These are phyloP conservation scores for Crypturellus tataupa DNA, from an alignment of 2,797 vertebrate genomes.

Conservation along the genomic window DNA sequence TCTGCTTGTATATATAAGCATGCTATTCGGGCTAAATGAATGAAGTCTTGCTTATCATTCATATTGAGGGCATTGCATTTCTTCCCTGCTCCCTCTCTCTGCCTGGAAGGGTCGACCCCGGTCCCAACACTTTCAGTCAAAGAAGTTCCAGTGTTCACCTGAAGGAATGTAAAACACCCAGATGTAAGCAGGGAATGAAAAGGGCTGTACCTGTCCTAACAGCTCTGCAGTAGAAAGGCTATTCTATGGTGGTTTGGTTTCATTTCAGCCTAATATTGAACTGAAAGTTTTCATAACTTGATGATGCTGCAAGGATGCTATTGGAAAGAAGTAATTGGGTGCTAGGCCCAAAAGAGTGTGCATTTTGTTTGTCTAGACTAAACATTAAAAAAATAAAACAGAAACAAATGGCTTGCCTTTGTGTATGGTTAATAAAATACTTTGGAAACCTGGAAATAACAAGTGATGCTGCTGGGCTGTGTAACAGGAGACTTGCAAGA, in stretches of 20 bases:
- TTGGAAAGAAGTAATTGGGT: conserved; percentile 8
- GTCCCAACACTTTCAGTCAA: too few species aligned
- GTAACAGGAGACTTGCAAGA: too few species aligned
- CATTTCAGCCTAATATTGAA: neutral
- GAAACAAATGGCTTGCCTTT: conserved; percentile 20
- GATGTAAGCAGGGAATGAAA: neutral
- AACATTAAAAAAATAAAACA: conserved; percentile 55
- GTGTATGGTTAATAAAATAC: too few species aligned
- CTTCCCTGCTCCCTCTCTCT: too few species aligned
- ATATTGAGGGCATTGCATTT: too few species aligned
- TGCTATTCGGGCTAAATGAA: too few species aligned
- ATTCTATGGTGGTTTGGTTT: neutral
- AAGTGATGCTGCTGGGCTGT: too few species aligned
- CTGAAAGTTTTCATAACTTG: neutral
- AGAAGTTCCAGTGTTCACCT: neutral
- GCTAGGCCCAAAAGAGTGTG: conserved; percentile 48
- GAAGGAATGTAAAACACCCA: neutral
- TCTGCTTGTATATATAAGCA: too few species aligned
- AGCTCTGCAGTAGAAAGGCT: neutral
- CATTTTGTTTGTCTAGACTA: neutral
- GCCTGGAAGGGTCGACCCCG: too few species aligned
- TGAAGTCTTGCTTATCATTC: too few species aligned
- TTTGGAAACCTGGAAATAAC: too few species aligned
- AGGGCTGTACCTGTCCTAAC: neutral
- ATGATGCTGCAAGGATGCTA: neutral